Conservation (phyloP, 23 tunicate genomes). For the Styela plicata region DNA sequence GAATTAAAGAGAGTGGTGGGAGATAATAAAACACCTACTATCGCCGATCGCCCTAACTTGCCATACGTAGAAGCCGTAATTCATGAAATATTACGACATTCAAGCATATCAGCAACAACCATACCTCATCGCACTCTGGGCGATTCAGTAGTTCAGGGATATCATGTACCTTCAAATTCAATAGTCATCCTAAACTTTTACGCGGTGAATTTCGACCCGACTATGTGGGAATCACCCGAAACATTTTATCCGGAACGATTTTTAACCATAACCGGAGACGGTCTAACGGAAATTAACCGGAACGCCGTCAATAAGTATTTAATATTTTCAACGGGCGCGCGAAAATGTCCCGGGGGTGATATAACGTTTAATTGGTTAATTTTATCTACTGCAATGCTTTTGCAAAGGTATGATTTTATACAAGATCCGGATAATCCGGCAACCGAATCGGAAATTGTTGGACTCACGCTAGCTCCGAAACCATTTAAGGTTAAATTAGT, state of each 20-base stretch:
- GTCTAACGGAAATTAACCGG: neutral
- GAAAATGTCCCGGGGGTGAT: conserved; percentile 42
- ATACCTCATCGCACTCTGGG: conserved; percentile 38
- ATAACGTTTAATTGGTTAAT: conserved; percentile 14
- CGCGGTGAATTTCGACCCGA: conserved; percentile 42
- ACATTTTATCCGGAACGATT: conserved; percentile 32
- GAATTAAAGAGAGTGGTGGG: conserved; percentile 28
- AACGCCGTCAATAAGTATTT: conserved; percentile 1
- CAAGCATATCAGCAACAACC: conserved; percentile 36
- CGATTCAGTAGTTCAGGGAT: conserved; percentile 31
- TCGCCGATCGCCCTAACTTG: conserved; percentile 19
- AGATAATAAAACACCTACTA: conserved; percentile 11
- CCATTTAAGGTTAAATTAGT: conserved; percentile 13
- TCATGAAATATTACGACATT: conserved; percentile 44
- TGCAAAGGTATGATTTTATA: conserved; percentile 20
- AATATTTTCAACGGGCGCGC: conserved; percentile 31
- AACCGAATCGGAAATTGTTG: neutral
- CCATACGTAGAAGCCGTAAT: conserved; percentile 37
- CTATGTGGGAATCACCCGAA: conserved; percentile 31
- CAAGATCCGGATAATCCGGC: conserved; percentile 19
- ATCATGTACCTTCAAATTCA: conserved; percentile 24
- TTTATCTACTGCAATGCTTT: conserved; percentile 25
- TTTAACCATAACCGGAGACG: neutral
- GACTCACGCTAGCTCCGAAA: conserved; percentile 23
- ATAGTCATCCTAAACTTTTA: conserved; percentile 31